Evolutionary conservation across 2,797 vertebrate genomes (phyloP), one percentile per base, ranked within the genome.

Genomic region (Labeo calbasu): DNA sequence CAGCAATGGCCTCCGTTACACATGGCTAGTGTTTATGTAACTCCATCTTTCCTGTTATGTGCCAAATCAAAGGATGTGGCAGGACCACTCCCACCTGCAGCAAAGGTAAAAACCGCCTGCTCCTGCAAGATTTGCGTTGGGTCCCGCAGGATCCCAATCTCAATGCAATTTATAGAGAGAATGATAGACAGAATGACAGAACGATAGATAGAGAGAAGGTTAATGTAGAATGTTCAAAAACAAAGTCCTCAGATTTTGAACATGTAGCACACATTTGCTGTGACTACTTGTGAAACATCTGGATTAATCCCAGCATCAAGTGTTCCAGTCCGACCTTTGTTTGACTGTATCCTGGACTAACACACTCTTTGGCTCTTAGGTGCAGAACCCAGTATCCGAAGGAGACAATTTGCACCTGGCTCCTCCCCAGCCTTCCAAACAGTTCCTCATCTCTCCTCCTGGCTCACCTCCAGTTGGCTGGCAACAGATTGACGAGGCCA

Each of bases 361-460:
- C 51, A 77, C 50, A 17, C 25, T 11, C 23, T 59, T 53, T 84
- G 63, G 17, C 43, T 72, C 21, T 88, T 91, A 96, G 96, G 96
- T 97, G 86, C 96, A 96, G 92, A 94, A 93, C 68, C 91, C 95
- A 6, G 94, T 94, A 89, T 94, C 95, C 80, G 95, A 95, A 28
- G 95, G 95, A 88, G 96, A 96, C 89, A 96, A 96, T 90, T 94
- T 96, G 86, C 96, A 96, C 78, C 91, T 97, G 94, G 96, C 96
- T 73, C 96, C 95, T 12, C 96, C 96, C 12, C 96, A 96, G 92
- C 96, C 96, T 13, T 93, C 95, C 83, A 96, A 96, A 91, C 96
- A 96, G 92, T 96, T 96, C 90, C 96, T 96, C 93, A 96, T 96
- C 94, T 96, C 96, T 1, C 96, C 96, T 66, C 96, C 96, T 13